phyloP scores from a whole-genome alignment of 2,888 invertebrate genomes.

The Loripinus fragilis region DNA sequence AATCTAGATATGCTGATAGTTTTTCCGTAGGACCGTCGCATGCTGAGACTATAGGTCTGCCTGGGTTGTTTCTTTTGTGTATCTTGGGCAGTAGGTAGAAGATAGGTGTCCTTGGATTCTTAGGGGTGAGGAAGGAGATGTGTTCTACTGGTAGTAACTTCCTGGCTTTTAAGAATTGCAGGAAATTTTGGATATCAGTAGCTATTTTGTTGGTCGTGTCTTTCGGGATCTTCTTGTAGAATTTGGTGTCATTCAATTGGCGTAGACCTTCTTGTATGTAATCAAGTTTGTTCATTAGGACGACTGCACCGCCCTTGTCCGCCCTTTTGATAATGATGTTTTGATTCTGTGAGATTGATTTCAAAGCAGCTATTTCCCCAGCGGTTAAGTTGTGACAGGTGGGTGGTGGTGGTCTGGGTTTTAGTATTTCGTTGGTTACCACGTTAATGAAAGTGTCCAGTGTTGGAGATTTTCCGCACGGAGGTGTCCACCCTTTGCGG shows the following conservation, averaged over 20 bases:
- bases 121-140: slow-evolving; percentile 12
- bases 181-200: slow-evolving; percentile 4
- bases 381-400: neutral
- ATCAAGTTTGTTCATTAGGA: slow-evolving; percentile 17
- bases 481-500: neutral
- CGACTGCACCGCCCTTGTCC: slow-evolving; percentile 30
- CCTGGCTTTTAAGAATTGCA: neutral
- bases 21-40: no score
- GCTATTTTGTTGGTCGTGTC: slow-evolving; percentile 1
- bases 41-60: no score
- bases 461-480: neutral
- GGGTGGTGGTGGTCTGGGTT: neutral
- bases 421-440: neutral
- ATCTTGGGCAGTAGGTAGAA: slow-evolving; percentile 24
- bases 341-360: neutral
- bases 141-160: slow-evolving; percentile 3
- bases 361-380: neutral
- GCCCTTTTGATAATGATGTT: slow-evolving; percentile 15
- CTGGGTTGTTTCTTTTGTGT: slow-evolving; percentile 25
- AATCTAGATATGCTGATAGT: neutral
- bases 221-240: neutral
- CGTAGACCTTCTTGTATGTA: slow-evolving; percentile 23
- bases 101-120: slow-evolving; percentile 19
- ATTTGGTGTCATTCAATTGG: slow-evolving; percentile 10
- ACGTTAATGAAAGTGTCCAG: neutral